These are phyloP conservation scores for Cryptus armator DNA, from an alignment of 2,888 invertebrate species.

Conservation along the genomic window DNA sequence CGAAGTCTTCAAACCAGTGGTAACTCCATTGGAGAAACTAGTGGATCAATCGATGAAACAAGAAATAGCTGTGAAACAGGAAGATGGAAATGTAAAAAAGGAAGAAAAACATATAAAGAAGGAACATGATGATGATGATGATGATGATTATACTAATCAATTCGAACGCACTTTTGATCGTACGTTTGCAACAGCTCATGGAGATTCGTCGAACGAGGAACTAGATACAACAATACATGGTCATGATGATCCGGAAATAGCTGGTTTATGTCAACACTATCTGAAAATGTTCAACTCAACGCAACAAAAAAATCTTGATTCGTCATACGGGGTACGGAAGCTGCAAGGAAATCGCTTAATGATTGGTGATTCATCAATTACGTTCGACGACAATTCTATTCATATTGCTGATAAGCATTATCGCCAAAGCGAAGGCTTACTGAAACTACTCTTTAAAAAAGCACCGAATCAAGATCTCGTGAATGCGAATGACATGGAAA, in stretches of 20 bases:
- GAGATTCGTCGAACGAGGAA: constrained; percentile 84
- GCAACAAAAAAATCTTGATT: constrained; percentile 45
- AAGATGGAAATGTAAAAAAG: constrained; percentile 76
- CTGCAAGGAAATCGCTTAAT: constrained; percentile 49
- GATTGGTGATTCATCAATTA: constrained; percentile 57
- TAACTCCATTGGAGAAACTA: constrained; percentile 52
- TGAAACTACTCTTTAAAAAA: constrained; percentile 54
- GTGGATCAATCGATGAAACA: constrained; percentile 60
- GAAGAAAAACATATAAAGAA: not conserved
- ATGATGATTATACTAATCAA: constrained; percentile 76
- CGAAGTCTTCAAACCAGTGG: constrained; percentile 59
- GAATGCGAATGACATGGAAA: constrained; percentile 34
- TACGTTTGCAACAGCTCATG: constrained; percentile 64
- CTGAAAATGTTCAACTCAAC: constrained; percentile 18
- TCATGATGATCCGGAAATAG: constrained; percentile 76
- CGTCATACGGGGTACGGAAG: constrained; percentile 61
- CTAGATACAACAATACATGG: constrained; percentile 81
- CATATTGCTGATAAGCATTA: constrained; percentile 45
- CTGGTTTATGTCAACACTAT: constrained; percentile 73
- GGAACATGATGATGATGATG: constrained; percentile 76
- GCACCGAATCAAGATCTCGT: constrained; percentile 19
- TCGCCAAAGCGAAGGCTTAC: constrained; percentile 50
- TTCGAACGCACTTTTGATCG: constrained; percentile 72
- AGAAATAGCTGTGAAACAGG: constrained; percentile 48
- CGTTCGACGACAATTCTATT: constrained; percentile 44